phyloP scores from a whole-genome alignment of 2,113 vertebrate species.

The Murina feae region DNA sequence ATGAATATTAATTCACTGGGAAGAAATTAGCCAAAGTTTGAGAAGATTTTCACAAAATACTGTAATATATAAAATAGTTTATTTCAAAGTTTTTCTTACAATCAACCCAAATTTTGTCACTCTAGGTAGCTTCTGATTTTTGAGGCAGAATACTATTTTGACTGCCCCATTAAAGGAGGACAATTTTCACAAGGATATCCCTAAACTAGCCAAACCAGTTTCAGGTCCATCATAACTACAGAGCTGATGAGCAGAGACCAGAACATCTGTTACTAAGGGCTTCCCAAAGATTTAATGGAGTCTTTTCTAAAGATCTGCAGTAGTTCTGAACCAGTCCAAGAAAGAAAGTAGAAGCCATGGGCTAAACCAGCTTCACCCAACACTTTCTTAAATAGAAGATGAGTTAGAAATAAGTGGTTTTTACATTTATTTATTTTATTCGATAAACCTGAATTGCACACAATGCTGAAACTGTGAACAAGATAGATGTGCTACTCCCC shows the following conservation, averaged over 20 bases:
- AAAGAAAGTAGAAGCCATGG: not conserved
- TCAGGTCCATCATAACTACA: not conserved
- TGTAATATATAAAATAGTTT: not conserved
- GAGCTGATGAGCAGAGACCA: not conserved
- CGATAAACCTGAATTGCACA: not conserved
- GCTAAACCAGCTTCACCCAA: not conserved
- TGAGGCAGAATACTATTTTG: not conserved
- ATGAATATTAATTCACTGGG: not conserved
- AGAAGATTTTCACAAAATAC: constrained; percentile 17
- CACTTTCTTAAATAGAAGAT: not conserved
- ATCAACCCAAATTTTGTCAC: not conserved
- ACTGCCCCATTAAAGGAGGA: not conserved
- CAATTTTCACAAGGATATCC: not conserved
- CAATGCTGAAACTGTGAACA: not conserved
- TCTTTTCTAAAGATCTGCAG: not conserved
- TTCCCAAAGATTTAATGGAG: not conserved
- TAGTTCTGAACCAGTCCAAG: not conserved
- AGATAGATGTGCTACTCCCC: not conserved
- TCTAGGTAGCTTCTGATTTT: not conserved
- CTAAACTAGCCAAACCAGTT: not conserved
- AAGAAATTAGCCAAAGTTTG: not conserved
- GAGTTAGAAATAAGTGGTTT: not conserved
- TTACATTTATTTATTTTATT: constrained; percentile 22
- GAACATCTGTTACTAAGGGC: not conserved
- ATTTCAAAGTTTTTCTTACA: not conserved